Conservation (phyloP, 2,797 vertebrate species). For the Falco peregrinus region DNA sequence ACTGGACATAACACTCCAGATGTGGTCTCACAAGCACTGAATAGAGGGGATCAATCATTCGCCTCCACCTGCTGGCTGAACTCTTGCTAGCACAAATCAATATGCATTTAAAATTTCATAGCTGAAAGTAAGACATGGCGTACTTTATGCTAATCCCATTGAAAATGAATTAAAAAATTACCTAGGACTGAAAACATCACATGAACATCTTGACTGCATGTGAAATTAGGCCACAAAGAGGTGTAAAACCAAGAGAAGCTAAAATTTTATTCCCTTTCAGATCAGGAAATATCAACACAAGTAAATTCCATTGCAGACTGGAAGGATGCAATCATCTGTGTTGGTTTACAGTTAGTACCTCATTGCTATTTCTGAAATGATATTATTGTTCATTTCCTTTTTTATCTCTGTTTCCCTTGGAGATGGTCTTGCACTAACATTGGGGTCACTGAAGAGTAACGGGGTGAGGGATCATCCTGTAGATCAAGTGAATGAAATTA, state of each 20-base stretch:
- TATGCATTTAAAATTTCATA: background rate
- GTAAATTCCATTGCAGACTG: background rate
- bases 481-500: background rate
- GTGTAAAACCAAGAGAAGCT: background rate
- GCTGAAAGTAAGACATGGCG: background rate
- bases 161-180: constrained; percentile 43
- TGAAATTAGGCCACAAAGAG: constrained; percentile 27
- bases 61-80: background rate
- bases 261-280: background rate
- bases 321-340: background rate
- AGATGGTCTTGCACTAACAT: background rate
- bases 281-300: constrained; percentile 3
- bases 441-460: background rate
- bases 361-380: constrained; percentile 11
- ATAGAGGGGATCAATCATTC: background rate
- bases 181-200: constrained; percentile 6
- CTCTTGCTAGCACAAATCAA: background rate
- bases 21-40: background rate
- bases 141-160: background rate
- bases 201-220: background rate
- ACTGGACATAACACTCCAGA: background rate
- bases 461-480: background rate
- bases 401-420: background rate
- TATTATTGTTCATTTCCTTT: constrained; percentile 22
- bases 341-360: background rate